phyloP scores from a whole-genome alignment of 2,113 vertebrate genomes.

The Chrysochloris asiatica region DNA sequence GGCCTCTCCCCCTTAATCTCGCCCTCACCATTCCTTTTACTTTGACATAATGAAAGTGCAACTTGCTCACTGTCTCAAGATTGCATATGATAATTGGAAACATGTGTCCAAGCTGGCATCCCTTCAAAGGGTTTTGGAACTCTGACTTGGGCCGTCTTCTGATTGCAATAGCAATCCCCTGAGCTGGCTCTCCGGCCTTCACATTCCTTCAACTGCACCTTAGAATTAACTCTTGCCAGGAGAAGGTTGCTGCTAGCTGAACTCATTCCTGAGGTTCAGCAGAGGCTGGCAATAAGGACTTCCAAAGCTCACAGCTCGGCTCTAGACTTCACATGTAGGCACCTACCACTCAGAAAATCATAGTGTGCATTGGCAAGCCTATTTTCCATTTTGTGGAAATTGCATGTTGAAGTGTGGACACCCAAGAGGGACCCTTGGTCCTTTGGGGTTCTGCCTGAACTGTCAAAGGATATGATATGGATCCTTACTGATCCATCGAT shows the following conservation, averaged over 20 bases:
- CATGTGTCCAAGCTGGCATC: slow-evolving; percentile 73
- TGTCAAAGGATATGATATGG: neutral
- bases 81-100: slow-evolving; percentile 77
- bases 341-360: neutral
- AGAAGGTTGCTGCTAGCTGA: neutral
- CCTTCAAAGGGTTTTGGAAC: slow-evolving; percentile 76
- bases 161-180: slow-evolving; percentile 72
- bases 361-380: neutral
- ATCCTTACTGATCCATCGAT: neutral
- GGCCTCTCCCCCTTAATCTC: slow-evolving; percentile 52
- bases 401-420: neutral
- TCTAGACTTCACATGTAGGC: neutral
- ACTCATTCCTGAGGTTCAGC: neutral
- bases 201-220: slow-evolving; percentile 72
- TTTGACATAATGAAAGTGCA: slow-evolving; percentile 76
- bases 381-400: neutral
- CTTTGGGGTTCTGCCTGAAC: slow-evolving; percentile 1
- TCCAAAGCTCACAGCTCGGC: neutral
- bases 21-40: slow-evolving; percentile 62
- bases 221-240: slow-evolving; percentile 69
- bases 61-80: slow-evolving; percentile 70
- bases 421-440: neutral
- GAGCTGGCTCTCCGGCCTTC: slow-evolving; percentile 39
- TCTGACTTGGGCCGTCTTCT: slow-evolving; percentile 70
- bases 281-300: neutral